phyloP scores from a whole-genome alignment of 2,888 invertebrate species.

The Tortricodes alternella region DNA sequence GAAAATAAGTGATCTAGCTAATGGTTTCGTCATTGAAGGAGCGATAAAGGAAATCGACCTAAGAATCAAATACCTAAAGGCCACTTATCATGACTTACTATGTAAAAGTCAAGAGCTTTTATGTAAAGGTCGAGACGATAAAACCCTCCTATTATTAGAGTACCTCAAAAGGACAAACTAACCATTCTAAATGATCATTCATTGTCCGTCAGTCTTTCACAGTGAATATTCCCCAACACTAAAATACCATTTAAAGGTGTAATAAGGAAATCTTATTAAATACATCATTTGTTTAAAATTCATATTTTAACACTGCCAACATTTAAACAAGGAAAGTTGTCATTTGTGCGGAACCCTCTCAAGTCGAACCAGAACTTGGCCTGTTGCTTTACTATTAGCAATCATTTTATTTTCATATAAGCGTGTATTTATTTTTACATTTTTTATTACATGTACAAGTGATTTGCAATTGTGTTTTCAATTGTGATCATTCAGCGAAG shows the following conservation, averaged over 20 bases:
- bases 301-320: too few species aligned
- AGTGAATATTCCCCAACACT: too few species aligned
- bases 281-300: too few species aligned
- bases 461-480: not conserved
- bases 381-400: not conserved
- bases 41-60: not conserved
- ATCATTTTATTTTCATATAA: not conserved
- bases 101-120: not conserved
- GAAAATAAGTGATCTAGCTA: not conserved
- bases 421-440: not conserved
- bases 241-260: too few species aligned
- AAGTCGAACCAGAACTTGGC: not conserved
- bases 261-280: too few species aligned
- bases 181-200: too few species aligned
- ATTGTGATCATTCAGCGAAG: not conserved
- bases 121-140: not conserved
- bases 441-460: too few species aligned
- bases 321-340: too few species aligned
- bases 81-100: not conserved
- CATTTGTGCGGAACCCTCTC: too few species aligned
- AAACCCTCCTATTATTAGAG: not conserved
- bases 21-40: not conserved
- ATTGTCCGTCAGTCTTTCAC: too few species aligned
- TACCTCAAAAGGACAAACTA: too few species aligned
- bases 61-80: not conserved